phyloP scores from a whole-genome alignment of 2,888 invertebrate species.

The Psylliodes chrysocephalus region DNA sequence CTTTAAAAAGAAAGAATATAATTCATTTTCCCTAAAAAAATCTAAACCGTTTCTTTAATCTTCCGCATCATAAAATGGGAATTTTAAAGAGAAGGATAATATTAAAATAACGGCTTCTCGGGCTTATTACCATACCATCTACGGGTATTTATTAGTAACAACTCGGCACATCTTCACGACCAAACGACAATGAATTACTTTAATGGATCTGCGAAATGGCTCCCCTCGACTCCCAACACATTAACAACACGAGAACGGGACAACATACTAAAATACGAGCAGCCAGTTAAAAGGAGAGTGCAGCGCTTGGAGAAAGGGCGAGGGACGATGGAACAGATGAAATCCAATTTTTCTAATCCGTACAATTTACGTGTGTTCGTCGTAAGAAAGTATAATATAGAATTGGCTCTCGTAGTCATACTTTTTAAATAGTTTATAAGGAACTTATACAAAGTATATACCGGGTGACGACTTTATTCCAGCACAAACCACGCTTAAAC shows the following conservation, averaged over 20 bases:
- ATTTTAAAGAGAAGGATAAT: slow-evolving; percentile 17
- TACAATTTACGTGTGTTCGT: too few species aligned
- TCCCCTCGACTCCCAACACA: slow-evolving; percentile 60
- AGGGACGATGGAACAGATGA: too few species aligned
- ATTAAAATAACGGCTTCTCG: slow-evolving; percentile 31
- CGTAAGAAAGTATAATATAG: too few species aligned
- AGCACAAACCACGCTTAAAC: too few species aligned
- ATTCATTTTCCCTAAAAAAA: too few species aligned
- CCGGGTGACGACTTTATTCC: too few species aligned
- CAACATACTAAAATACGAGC: slow-evolving; percentile 63
- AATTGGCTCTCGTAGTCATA: too few species aligned
- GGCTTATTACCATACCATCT: slow-evolving; percentile 53
- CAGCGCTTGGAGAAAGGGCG: not conserved
- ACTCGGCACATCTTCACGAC: slow-evolving; percentile 45
- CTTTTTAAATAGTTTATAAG: too few species aligned
- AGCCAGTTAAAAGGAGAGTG: slow-evolving; percentile 52
- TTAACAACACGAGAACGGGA: slow-evolving; percentile 63
- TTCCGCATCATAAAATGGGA: slow-evolving; percentile 33
- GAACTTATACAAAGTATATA: too few species aligned
- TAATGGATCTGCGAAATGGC: slow-evolving; percentile 59
- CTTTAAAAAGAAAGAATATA: too few species aligned
- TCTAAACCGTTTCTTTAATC: slow-evolving; percentile 15
- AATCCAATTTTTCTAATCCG: too few species aligned
- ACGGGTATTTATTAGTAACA: slow-evolving; percentile 46
- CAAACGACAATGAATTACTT: slow-evolving; percentile 59